Base-by-base conservation (phyloP, 2,888 invertebrate genomes). In the Ecdyonurus torrentis region DNA sequence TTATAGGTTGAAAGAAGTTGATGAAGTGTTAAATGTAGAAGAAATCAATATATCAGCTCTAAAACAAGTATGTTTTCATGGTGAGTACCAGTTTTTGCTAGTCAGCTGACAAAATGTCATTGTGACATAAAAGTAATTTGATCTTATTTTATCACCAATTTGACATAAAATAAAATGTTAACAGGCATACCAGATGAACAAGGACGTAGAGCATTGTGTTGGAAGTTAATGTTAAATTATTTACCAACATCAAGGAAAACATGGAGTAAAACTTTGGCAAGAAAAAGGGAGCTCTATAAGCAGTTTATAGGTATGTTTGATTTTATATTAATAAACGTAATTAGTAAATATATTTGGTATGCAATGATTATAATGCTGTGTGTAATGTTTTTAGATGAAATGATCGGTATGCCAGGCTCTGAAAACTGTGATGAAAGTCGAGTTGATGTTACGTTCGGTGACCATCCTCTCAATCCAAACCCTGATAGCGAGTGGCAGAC, bases 401-500 rank as follows among this genome's bases (percentile, higher is more conserved):
- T 95, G 72, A 89, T 94, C 64, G 86, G 92, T 1, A 86, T 87
- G 64, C 93, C 93, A 0, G 91, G 91, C 75, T 76, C 73, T 69
- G 82, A 78, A 64, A 74, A 77, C 20, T 78, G 79, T 68, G 72
- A 66, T 61, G 70, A 71, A 59, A 75, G 74, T 63, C 71, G 77
- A 58, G 74, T 76, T 1, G 83, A 84, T 70, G 82, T 82, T 10
- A 82, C 82, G 1, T 70, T 76, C 61, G 79, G 79, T 52, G 92
- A 93, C 74, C 91, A 99, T 82, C 99, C 98, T 0, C 77, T 99
- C 61, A 96, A 91, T 74, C 86, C 90, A n/a, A 91, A 90, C 70
- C 95, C 97, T 0, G 90, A 92, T 68, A 96, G 96, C 73, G 87
- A 92, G 60, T 99, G 99, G 99, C 87, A 87, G 70, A 87, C 87